Evolutionary conservation across 2,113 vertebrate genomes (phyloP).

Genomic region (Leptosomus discolor): DNA sequence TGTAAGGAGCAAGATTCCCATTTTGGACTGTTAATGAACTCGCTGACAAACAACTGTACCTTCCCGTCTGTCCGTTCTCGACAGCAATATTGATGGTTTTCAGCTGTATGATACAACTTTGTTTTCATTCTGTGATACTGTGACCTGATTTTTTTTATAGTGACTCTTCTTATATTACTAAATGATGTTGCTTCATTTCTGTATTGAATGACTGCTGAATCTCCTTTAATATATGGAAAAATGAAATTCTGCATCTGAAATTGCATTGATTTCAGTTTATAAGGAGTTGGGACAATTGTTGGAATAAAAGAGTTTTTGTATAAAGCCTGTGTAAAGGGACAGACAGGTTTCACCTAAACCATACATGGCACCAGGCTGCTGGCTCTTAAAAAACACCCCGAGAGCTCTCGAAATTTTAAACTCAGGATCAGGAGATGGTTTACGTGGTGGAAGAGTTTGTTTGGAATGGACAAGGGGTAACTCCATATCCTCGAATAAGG

Average conservation of each 20-base stretch:
- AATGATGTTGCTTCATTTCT: not conserved
- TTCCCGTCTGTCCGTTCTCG: not conserved
- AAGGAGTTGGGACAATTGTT: not conserved
- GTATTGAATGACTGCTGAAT: not conserved
- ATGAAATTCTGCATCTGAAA: slow-evolving; percentile 12
- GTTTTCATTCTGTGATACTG: slow-evolving; percentile 19
- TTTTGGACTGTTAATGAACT: not conserved
- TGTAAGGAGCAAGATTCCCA: not conserved
- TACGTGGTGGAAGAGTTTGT: not conserved
- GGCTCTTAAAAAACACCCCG: not conserved
- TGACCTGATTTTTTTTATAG: slow-evolving; percentile 27
- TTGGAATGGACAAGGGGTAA: not conserved
- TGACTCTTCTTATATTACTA: slow-evolving; percentile 21
- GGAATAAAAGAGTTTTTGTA: not conserved
- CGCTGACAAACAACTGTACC: not conserved
- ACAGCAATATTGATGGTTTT: slow-evolving; percentile 33
- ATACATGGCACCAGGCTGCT: not conserved
- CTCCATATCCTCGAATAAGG: not conserved
- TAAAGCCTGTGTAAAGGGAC: not conserved
- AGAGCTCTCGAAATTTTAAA: not conserved
- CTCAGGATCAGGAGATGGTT: not conserved
- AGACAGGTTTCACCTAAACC: not conserved
- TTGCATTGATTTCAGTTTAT: slow-evolving; percentile 5
- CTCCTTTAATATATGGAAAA: slow-evolving; percentile 21
- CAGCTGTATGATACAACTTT: not conserved